Percentiles rank a stretch among this genome's conserved stretches.
phyloP scores from a whole-genome alignment of 1,140 invertebrate species.

The Metopolophium dirhodum region DNA sequence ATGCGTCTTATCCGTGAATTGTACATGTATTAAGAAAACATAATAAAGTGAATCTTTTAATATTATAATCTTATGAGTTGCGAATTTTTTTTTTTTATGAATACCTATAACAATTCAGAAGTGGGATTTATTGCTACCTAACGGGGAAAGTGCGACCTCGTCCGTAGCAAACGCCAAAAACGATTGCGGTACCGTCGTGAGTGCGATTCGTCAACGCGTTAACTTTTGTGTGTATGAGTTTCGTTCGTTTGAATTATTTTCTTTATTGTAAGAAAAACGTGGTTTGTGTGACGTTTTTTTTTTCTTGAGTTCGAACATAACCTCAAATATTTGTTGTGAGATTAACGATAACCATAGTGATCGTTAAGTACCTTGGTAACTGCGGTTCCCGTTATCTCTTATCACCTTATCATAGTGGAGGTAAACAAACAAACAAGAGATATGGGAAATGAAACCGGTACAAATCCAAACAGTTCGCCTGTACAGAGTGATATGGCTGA shows the following conservation, averaged over 20 bases:
- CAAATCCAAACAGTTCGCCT: neutral
- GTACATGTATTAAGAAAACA: too few relatives aligned
- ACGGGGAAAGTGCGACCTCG: neutral
- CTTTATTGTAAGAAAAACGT: neutral
- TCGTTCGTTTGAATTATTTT: too few relatives aligned
- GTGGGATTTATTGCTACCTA: neutral
- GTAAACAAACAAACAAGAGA: neutral
- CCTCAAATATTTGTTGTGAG: too few relatives aligned
- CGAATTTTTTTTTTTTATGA: too few relatives aligned
- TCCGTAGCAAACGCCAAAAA: neutral
- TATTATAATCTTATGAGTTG: too few relatives aligned
- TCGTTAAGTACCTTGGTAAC: neutral
- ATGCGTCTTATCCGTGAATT: too few relatives aligned
- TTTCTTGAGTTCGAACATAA: too few relatives aligned
- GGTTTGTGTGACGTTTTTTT: too few relatives aligned
- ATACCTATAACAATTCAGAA: neutral
- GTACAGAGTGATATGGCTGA: neutral
- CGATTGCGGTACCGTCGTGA: neutral
- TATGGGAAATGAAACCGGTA: too few relatives aligned
- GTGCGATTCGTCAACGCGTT: neutral
- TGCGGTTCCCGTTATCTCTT: neutral
- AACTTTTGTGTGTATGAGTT: too few relatives aligned
- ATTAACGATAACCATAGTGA: too few relatives aligned
- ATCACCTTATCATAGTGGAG: neutral
- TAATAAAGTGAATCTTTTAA: too few relatives aligned